Percentiles rank a stretch among this genome's conserved stretches.
phyloP scores from a whole-genome alignment of 2,888 invertebrate genomes.

The Macrosoma leucophasiata region DNA sequence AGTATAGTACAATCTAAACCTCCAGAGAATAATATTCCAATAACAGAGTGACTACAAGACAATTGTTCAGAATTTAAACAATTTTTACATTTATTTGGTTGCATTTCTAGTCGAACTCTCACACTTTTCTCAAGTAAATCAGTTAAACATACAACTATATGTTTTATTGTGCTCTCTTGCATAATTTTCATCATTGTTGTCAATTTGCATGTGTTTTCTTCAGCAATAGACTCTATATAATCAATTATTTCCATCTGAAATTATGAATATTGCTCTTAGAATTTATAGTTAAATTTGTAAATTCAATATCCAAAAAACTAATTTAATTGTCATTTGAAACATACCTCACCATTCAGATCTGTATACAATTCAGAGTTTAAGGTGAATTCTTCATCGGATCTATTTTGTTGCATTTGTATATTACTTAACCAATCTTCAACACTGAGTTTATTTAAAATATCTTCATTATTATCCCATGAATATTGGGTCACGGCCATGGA shows the following conservation, averaged over 20 bases:
- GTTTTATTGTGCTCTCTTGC: too few relatives aligned
- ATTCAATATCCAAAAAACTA: slow-evolving; percentile 21
- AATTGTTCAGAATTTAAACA: slow-evolving; percentile 56
- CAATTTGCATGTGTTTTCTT: slow-evolving; percentile 35
- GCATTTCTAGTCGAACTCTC: slow-evolving; percentile 73
- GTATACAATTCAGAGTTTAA: slow-evolving; percentile 30
- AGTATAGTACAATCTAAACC: slow-evolving; percentile 97
- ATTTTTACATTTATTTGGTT: slow-evolving; percentile 77
- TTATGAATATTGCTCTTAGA: slow-evolving; percentile 8
- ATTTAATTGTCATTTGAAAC: slow-evolving; percentile 6
- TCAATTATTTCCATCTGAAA: slow-evolving; percentile 46
- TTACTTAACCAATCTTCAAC: slow-evolving; percentile 42
- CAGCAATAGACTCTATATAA: slow-evolving; percentile 38
- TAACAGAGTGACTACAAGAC: slow-evolving; percentile 77
- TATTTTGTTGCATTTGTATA: slow-evolving; percentile 43
- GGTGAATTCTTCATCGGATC: slow-evolving; percentile 50
- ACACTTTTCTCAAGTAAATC: slow-evolving; percentile 76
- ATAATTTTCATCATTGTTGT: slow-evolving; percentile 53
- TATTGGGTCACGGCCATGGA: slow-evolving; percentile 39
- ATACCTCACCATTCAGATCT: slow-evolving; percentile 38
- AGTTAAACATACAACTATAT: slow-evolving; percentile 63
- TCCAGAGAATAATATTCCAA: slow-evolving; percentile 95
- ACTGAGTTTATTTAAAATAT: slow-evolving; percentile 31
- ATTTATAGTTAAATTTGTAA: too few relatives aligned
- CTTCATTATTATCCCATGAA: slow-evolving; percentile 42